Conservation (phyloP, 2,888 invertebrate species). For the Lysandra bellargus region DNA sequence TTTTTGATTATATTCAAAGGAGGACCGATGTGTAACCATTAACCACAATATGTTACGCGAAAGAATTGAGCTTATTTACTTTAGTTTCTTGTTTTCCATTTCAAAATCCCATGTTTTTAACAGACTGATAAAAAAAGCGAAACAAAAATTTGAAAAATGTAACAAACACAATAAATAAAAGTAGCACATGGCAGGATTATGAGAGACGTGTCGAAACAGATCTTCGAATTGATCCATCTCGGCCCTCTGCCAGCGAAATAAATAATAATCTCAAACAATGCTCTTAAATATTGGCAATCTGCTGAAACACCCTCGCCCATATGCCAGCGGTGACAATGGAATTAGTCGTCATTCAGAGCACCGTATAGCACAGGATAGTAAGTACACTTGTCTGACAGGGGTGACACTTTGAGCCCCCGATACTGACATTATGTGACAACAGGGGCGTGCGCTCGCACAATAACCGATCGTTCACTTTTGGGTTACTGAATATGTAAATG, state of each 20-base stretch:
- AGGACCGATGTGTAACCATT: neutral
- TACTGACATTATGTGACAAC: constrained; percentile 77
- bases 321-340: constrained; percentile 75
- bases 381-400: constrained; percentile 72
- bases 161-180: neutral
- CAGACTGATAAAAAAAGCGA: neutral
- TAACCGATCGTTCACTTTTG: constrained; percentile 58
- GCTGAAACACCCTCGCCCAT: constrained; percentile 66
- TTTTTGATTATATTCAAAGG: neutral
- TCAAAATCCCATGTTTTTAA: neutral
- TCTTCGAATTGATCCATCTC: neutral
- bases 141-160: neutral
- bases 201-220: neutral
- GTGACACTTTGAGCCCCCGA: constrained; percentile 76
- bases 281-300: constrained; percentile 47
- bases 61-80: neutral
- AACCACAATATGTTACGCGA: neutral
- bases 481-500: constrained; percentile 45
- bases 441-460: constrained; percentile 66
- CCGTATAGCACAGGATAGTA: constrained; percentile 71
- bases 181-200: constrained; percentile 20
- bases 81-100: neutral
- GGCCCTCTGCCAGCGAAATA: constrained; percentile 10
- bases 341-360: constrained; percentile 78
- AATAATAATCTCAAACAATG: constrained; percentile 40